phyloP scores from a whole-genome alignment of 2,888 invertebrate genomes.

The Hypercompe scribonia region DNA sequence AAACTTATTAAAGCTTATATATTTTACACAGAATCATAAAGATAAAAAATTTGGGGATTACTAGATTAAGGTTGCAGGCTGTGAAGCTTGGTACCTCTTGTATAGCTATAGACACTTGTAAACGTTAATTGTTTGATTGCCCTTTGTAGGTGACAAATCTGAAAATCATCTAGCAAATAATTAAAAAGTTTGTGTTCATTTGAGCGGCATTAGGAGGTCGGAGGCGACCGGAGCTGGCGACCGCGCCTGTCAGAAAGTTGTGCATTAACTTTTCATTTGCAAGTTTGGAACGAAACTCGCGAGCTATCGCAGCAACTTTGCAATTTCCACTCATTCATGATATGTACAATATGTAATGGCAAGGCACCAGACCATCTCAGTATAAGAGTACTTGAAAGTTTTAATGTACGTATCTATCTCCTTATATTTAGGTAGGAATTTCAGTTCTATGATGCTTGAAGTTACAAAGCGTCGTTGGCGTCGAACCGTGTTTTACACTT shows the following conservation, averaged over 20 bases:
- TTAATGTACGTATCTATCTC: constrained; percentile 9
- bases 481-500: background rate
- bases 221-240: constrained; percentile 51
- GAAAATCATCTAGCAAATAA: constrained; percentile 67
- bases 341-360: constrained; percentile 56
- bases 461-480: background rate
- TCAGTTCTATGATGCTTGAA: background rate
- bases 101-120: background rate
- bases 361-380: constrained; percentile 30
- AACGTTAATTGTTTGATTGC: background rate
- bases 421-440: background rate
- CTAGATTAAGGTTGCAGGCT: background rate
- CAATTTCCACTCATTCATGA: constrained; percentile 64
- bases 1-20: background rate
- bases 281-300: constrained; percentile 72
- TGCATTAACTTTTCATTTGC: constrained; percentile 83
- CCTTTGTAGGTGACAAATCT: constrained; percentile 54
- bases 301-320: constrained; percentile 66
- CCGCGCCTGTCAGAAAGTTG: constrained; percentile 77
- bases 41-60: background rate
- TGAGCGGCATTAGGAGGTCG: constrained; percentile 64
- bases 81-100: background rate
- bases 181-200: constrained; percentile 78
- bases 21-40: background rate
- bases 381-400: constrained; percentile 22